These are phyloP conservation scores for Trachythela sp. DNA, from an alignment of 64 coral and sea anemone genomes.

Conservation along the genomic window DNA sequence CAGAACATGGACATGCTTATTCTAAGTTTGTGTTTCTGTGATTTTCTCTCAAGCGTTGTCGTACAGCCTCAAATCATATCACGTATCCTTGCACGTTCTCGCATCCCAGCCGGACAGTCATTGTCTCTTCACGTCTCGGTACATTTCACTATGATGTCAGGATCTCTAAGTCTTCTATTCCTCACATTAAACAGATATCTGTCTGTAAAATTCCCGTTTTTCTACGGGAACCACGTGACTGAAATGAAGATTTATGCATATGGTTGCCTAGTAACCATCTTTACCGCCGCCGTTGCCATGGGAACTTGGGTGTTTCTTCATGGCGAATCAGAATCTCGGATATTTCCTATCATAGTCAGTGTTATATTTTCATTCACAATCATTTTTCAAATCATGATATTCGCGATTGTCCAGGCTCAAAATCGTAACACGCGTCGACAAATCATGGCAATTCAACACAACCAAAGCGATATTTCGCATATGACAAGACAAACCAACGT, in stretches of 20 bases:
- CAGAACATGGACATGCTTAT: too few relatives aligned
- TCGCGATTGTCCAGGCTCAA: neutral
- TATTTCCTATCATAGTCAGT: neutral
- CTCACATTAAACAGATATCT: neutral
- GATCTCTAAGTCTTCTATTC: too few relatives aligned
- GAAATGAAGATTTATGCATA: neutral
- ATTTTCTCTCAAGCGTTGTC: neutral
- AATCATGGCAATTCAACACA: too few relatives aligned
- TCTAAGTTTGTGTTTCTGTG: too few relatives aligned
- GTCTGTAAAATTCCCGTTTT: neutral
- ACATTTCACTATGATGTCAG: neutral
- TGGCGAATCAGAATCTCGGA: neutral
- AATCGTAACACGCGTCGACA: neutral
- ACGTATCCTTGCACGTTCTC: neutral
- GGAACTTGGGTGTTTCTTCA: neutral
- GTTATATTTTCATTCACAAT: neutral
- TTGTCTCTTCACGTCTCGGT: neutral
- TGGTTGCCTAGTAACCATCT: neutral
- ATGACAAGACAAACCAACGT: too few relatives aligned
- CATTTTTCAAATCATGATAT: neutral
- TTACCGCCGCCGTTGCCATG: neutral
- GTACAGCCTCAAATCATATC: neutral
- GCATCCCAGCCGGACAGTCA: neutral
- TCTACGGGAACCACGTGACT: neutral
- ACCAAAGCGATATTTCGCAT: too few relatives aligned